Evolutionary conservation across 2,113 vertebrate genomes (phyloP), one percentile per base, ranked within the genome.

Genomic region (Ivindomyrus marchei): DNA sequence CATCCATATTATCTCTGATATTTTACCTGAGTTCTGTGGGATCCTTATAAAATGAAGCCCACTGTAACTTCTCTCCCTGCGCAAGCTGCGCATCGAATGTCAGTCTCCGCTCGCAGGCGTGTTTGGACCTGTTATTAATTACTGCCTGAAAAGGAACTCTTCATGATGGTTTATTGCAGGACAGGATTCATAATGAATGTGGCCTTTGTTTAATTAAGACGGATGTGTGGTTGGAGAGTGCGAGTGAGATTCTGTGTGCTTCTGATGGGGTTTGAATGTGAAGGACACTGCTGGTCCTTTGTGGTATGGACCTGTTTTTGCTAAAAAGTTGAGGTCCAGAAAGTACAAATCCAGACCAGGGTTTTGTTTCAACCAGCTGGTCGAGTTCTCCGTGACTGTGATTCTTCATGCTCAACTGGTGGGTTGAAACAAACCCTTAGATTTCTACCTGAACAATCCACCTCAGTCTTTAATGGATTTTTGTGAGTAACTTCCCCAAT

Each of bases 101-200:
- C 92, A 90, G 92, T 93, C 92, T 36, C 92, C 84, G 92, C 92
- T 93, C 91, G 91, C 93, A 93, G 93, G 94, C 93, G 92, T 92
- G 80, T 92, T 91, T 91, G 93, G 92, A 93, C 90, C 49, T 88
- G 77, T 92, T 93, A 96, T 95, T 94, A 94, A 96, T 96, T 94
- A 94, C 92, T 91, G 92, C 94, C 92, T 93, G 93, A 93, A 95
- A 94, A 93, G 47, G 92, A 95, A 96, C 94, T 94, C 95, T 95
- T 95, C 94, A 95, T 95, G 92, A 92, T 94, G 91, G 90, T 70
- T 89, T 92, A 92, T 90, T 92, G 92, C 93, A 91, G 88, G 93
- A 93, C 92, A 89, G 92, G 88, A 74, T 94, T 92, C 92, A 94
- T 94, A 95, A 95, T 95, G 94, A 92, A 93, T 92, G 49, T 92